These are phyloP conservation scores for Zaprionus tsacasi DNA, from an alignment of 1,140 invertebrate genomes.

Conservation along the genomic window DNA sequence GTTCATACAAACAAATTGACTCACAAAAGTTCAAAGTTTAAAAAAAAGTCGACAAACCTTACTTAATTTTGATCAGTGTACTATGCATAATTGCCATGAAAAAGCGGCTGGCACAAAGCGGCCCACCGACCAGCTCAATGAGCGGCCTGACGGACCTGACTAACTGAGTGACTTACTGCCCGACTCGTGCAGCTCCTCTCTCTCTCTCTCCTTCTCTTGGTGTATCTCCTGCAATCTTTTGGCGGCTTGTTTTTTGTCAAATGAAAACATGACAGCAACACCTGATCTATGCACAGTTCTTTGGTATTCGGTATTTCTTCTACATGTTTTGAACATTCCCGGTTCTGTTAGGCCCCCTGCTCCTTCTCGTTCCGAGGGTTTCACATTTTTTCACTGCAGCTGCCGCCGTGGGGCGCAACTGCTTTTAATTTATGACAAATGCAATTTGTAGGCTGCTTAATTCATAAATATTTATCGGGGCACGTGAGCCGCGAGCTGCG, in stretches of 20 bases:
- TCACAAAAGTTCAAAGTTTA: too few species aligned
- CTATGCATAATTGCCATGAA: constrained; percentile 46
- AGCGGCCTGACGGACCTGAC: constrained; percentile 53
- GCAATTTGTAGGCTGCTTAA: constrained; percentile 70
- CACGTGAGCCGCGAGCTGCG: constrained; percentile 56
- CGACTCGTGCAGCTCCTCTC: not conserved
- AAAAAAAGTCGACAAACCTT: too few species aligned
- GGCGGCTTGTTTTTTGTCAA: constrained; percentile 60
- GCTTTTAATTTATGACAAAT: constrained; percentile 53
- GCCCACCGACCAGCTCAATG: constrained; percentile 41
- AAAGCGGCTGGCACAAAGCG: constrained; percentile 42
- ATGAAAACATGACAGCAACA: constrained; percentile 54
- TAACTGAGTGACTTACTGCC: constrained; percentile 39
- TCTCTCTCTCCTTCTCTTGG: constrained; percentile 4
- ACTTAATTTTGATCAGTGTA: constrained; percentile 12
- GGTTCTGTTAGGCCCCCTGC: not conserved
- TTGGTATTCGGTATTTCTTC: constrained; percentile 39
- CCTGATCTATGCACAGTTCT: constrained; percentile 45
- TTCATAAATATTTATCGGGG: constrained; percentile 69
- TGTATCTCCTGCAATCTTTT: not conserved
- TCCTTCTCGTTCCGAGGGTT: not conserved
- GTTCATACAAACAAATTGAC: too few species aligned
- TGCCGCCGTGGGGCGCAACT: constrained; percentile 23
- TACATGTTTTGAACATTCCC: constrained; percentile 48
- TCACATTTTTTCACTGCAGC: constrained; percentile 8